Percentiles rank a stretch among this genome's conserved stretches.
Evolutionary conservation across 2,888 invertebrate species (phyloP).

Genomic region (Ormyrus labotus): DNA sequence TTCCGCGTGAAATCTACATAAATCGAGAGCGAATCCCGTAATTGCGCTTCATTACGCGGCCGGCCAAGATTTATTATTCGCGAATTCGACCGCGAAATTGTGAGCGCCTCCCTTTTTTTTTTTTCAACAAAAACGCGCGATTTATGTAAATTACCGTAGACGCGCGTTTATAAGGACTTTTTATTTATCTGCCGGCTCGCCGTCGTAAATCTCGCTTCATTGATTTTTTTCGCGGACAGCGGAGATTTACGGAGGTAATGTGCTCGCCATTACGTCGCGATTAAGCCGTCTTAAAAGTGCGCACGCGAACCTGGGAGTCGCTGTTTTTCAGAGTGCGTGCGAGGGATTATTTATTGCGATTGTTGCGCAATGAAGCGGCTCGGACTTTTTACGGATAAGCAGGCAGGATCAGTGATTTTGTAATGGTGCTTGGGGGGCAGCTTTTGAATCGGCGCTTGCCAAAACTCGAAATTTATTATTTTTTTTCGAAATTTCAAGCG

Average conservation of each 20-base stretch:
- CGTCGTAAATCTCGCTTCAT: constrained; percentile 7
- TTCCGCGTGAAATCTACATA: constrained; percentile 20
- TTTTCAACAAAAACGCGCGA: background rate
- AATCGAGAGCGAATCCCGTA: constrained; percentile 33
- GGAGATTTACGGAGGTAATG: background rate
- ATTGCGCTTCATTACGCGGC: constrained; percentile 47
- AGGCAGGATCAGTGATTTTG: no score
- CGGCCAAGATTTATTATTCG: constrained; percentile 37
- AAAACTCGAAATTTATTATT: no score
- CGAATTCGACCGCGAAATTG: constrained; percentile 15
- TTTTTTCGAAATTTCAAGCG: no score
- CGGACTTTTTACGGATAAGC: no score
- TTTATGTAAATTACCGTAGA: constrained; percentile 21
- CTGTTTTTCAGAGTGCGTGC: constrained; percentile 2
- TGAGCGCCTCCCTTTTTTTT: background rate
- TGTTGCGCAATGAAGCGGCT: background rate
- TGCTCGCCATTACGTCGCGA: no score
- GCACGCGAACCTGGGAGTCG: background rate
- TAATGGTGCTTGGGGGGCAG: no score
- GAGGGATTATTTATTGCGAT: constrained; percentile 18
- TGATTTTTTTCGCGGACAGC: background rate
- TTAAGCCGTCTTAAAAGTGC: no score
- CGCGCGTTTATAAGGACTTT: background rate
- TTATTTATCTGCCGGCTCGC: constrained; percentile 11
- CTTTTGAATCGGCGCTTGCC: no score